Evolutionary conservation across 2,113 vertebrate species (phyloP).

Genomic region (Melanostigma gelatinosum): DNA sequence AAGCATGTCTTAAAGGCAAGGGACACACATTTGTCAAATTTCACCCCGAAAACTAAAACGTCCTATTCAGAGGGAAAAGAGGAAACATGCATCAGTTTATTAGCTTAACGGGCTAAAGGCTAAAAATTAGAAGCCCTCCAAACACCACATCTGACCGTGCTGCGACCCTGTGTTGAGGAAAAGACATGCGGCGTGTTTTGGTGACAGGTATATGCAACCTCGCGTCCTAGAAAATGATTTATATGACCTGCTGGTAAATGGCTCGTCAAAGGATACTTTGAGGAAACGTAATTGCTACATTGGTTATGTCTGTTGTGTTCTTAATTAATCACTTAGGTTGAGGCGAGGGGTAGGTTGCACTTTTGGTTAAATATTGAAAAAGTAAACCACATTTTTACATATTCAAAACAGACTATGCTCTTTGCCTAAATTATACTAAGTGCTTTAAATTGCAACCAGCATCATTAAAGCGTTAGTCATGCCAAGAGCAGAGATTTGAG

Average conservation of each 20-base stretch:
- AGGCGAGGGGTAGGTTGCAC: not conserved
- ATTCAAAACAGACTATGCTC: not conserved
- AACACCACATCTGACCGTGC: constrained; percentile 68
- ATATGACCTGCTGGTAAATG: not conserved
- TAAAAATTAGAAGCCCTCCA: constrained; percentile 66
- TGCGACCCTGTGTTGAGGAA: constrained; percentile 40
- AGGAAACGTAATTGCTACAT: not conserved
- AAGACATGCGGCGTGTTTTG: not conserved
- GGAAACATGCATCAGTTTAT: constrained; percentile 51
- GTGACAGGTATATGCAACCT: not conserved
- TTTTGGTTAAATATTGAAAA: not conserved
- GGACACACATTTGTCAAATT: constrained; percentile 48
- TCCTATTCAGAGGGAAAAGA: constrained; percentile 20
- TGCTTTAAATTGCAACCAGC: not conserved
- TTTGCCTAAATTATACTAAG: not conserved
- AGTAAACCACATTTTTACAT: not conserved
- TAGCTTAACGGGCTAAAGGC: constrained; percentile 47
- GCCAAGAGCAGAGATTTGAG: not conserved
- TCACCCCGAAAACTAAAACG: constrained; percentile 55
- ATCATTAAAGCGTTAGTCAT: not conserved
- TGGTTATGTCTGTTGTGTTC: not conserved
- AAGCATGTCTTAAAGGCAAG: constrained; percentile 40
- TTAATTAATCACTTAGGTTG: not conserved
- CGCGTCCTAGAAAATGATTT: not conserved
- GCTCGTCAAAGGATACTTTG: not conserved